phyloP scores from a whole-genome alignment of 2,888 invertebrate genomes.

The Tenthredo amoena region DNA sequence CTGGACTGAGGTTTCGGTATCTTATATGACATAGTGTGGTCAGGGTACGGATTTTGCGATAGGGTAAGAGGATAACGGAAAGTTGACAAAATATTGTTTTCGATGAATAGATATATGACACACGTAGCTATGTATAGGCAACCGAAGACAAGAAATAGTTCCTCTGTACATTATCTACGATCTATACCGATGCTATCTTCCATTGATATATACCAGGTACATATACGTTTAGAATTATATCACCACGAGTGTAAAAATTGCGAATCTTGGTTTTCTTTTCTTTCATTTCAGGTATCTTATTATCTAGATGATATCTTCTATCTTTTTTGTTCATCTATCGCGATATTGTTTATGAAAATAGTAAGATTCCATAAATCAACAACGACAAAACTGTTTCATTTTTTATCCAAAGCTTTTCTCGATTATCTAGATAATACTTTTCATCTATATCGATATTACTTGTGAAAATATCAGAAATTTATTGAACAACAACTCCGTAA shows the following conservation, averaged over 20 bases:
- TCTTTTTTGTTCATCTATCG: no score
- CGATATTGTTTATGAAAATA: no score
- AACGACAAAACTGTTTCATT: no score
- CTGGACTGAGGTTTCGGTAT: neutral
- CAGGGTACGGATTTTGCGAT: constrained; percentile 3
- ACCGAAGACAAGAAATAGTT: neutral
- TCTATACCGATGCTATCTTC: neutral
- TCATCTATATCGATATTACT: neutral
- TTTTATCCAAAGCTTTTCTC: neutral
- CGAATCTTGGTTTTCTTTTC: no score
- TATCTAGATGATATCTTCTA: no score
- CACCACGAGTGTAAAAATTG: no score
- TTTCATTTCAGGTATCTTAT: no score
- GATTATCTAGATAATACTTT: constrained; percentile 7
- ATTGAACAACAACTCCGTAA: no score
- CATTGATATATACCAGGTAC: no score
- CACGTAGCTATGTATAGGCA: neutral
- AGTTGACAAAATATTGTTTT: neutral
- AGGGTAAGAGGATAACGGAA: neutral
- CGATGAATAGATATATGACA: neutral
- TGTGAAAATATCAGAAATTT: no score
- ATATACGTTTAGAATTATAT: no score
- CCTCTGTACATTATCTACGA: neutral
- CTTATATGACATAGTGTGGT: neutral
- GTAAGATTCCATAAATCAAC: neutral